These are phyloP conservation scores for Desmodus rotundus DNA, from an alignment of 2,113 vertebrate genomes.

Conservation along the genomic window DNA sequence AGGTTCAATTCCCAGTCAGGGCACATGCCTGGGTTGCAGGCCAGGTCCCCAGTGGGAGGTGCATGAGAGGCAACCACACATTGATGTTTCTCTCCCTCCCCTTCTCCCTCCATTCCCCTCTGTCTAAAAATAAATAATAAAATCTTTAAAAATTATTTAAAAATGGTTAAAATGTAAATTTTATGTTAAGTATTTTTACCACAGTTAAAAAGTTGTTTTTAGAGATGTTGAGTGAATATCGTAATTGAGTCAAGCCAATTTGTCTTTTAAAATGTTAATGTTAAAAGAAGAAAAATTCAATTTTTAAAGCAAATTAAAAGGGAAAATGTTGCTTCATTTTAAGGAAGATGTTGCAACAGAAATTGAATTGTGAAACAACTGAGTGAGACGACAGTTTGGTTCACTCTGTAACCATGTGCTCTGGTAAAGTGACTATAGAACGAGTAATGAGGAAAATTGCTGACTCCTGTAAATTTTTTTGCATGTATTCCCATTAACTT, in stretches of 20 bases:
- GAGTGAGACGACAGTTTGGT: neutral
- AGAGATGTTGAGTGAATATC: neutral
- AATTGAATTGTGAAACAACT: neutral
- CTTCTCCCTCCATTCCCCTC: too few relatives aligned
- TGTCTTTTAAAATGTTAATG: neutral
- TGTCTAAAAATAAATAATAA: too few relatives aligned
- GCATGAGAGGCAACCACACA: too few relatives aligned
- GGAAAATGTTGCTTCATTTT: neutral
- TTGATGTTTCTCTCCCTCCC: too few relatives aligned
- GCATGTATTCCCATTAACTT: slow-evolving; percentile 26
- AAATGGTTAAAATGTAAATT: neutral
- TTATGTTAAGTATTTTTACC: neutral
- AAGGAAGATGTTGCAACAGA: neutral
- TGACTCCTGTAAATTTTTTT: neutral
- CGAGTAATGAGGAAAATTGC: neutral
- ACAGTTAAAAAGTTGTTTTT: neutral
- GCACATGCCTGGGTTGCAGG: too few relatives aligned
- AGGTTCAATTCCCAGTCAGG: too few relatives aligned
- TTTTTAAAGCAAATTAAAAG: slow-evolving; percentile 19
- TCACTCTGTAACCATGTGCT: neutral
- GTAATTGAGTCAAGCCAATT: neutral
- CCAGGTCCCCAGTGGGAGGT: too few relatives aligned
- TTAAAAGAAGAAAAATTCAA: neutral
- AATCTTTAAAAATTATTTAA: too few relatives aligned
- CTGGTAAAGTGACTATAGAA: neutral